Percentiles rank a stretch among this genome's conserved stretches.
These are phyloP conservation scores for Oxyruncus cristatus DNA, from an alignment of 2,113 vertebrate genomes.

Conservation along the genomic window DNA sequence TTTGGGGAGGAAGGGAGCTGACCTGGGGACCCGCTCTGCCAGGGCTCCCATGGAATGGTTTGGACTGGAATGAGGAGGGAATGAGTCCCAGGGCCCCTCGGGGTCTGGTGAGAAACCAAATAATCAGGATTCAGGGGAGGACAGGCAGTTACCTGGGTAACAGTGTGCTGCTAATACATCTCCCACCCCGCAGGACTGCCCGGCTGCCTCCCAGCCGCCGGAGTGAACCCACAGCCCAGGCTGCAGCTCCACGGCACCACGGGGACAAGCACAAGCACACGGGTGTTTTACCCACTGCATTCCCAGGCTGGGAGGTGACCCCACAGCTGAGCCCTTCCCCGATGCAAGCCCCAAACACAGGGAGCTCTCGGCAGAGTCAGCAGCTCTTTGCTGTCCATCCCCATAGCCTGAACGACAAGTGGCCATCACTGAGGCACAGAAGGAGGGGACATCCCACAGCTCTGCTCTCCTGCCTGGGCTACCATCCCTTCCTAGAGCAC, in stretches of 20 bases:
- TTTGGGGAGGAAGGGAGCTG: background rate
- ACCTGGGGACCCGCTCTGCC: background rate
- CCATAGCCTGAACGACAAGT: accelerated
- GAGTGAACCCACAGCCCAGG: background rate
- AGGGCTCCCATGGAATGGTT: accelerated
- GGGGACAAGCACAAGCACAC: accelerated
- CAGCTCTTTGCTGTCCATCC: background rate
- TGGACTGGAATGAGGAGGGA: background rate
- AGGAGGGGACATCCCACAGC: accelerated
- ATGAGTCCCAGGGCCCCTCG: accelerated
- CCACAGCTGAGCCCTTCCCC: background rate
- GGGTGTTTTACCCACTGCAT: accelerated
- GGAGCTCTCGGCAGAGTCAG: background rate
- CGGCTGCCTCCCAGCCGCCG: background rate
- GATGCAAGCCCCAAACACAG: accelerated
- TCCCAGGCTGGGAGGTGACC: background rate
- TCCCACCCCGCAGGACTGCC: background rate
- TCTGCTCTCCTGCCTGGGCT: background rate
- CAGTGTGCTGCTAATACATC: background rate
- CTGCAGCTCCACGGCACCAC: background rate
- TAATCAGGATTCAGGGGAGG: background rate
- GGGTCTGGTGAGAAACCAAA: background rate
- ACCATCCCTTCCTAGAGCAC: background rate
- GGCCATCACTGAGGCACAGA: accelerated
- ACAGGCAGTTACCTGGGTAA: slow-evolving; percentile 10